These are phyloP conservation scores for Paradoxurus hermaphroditus DNA, from an alignment of 2,113 vertebrate genomes.

Conservation along the genomic window DNA sequence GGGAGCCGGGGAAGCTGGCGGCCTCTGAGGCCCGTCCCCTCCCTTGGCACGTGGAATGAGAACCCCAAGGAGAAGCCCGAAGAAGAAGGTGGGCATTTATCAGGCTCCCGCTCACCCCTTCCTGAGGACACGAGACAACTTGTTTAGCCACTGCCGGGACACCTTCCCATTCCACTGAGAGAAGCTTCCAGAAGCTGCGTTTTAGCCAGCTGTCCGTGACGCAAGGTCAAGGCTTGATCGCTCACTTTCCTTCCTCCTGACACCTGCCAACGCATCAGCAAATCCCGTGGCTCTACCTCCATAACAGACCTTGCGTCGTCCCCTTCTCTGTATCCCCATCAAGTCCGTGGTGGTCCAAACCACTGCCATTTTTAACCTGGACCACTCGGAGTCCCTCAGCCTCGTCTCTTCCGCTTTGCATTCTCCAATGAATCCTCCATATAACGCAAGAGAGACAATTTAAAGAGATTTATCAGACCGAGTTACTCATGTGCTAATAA, in stretches of 20 bases:
- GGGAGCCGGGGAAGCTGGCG: background rate
- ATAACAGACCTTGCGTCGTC: background rate
- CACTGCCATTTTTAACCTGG: background rate
- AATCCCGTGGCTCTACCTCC: background rate
- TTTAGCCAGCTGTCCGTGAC: background rate
- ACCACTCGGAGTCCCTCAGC: background rate
- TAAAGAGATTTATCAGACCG: background rate
- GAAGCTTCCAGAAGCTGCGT: slow-evolving; percentile 25
- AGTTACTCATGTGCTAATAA: background rate
- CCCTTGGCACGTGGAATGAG: background rate
- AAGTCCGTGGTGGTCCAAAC: background rate
- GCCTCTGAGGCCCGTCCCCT: background rate
- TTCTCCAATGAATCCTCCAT: background rate
- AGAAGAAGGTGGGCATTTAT: slow-evolving; percentile 49
- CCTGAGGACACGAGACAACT: background rate
- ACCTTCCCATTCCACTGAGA: background rate
- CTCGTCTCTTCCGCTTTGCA: background rate
- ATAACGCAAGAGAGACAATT: background rate
- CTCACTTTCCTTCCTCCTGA: background rate
- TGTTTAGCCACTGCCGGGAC: slow-evolving; percentile 2
- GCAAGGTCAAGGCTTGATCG: background rate
- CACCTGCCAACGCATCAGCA: background rate
- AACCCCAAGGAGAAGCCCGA: slow-evolving; percentile 32
- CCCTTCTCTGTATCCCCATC: background rate
- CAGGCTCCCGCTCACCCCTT: slow-evolving; percentile 38